Conservation (phyloP, 2,888 invertebrate genomes). For the Cenopis cana region DNA sequence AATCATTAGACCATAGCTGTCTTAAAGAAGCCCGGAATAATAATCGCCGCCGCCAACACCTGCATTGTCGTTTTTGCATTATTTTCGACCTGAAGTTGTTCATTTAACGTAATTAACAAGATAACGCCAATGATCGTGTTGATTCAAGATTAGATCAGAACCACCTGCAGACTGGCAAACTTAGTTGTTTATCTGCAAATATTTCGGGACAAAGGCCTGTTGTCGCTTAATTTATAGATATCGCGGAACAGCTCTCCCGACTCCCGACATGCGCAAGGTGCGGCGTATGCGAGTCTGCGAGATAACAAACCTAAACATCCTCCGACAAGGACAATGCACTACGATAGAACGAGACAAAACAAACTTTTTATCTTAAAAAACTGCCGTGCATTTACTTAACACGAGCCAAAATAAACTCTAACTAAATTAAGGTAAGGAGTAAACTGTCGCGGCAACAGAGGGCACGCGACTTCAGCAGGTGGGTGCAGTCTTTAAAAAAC, state of each 20-base stretch:
- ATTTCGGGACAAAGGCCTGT: constrained; percentile 69
- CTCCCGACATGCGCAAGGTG: constrained; percentile 74
- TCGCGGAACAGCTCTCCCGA: constrained; percentile 61
- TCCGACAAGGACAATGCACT: constrained; percentile 72
- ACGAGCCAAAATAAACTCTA: constrained; percentile 50
- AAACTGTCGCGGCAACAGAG: constrained; percentile 43
- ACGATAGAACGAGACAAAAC: constrained; percentile 66
- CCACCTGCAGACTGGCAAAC: constrained; percentile 76
- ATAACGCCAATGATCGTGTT: constrained; percentile 56
- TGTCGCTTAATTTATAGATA: constrained; percentile 76
- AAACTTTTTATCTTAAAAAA: constrained; percentile 75
- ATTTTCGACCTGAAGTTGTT: constrained; percentile 47
- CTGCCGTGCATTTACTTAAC: constrained; percentile 52
- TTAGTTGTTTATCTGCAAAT: constrained; percentile 73
- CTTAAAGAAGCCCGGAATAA: not conserved
- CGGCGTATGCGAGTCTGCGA: constrained; percentile 81
- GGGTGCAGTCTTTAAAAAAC: constrained; percentile 78
- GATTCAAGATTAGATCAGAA: constrained; percentile 70
- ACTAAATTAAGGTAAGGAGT: constrained; percentile 46
- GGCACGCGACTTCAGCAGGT: constrained; percentile 84
- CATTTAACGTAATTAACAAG: constrained; percentile 74
- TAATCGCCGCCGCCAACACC: constrained; percentile 17
- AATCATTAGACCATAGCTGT: not conserved
- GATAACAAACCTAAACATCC: constrained; percentile 82
- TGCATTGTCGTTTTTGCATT: constrained; percentile 27